Percentiles rank a stretch among this genome's conserved stretches.
These are phyloP conservation scores for Benitochromis conjunctus DNA, from an alignment of 2,113 vertebrate species.

Conservation along the genomic window DNA sequence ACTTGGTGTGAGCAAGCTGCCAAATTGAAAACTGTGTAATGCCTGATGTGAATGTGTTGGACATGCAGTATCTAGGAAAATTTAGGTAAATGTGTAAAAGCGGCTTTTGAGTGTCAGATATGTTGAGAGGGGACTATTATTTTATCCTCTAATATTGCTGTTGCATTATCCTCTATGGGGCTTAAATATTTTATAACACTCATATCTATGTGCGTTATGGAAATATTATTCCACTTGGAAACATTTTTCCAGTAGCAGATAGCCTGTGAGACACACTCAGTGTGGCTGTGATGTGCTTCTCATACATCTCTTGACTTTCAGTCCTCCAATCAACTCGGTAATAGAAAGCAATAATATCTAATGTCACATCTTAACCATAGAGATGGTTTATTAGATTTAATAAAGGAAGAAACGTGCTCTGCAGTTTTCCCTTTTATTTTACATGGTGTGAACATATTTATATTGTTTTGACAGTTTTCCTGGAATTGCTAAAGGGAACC, in stretches of 20 bases:
- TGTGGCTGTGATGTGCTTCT: background rate
- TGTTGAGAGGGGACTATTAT: background rate
- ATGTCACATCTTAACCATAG: background rate
- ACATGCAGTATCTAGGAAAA: background rate
- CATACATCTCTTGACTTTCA: background rate
- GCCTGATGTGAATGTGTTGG: background rate
- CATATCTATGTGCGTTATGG: background rate
- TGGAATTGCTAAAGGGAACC: background rate
- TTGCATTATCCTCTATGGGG: background rate
- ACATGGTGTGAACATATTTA: background rate
- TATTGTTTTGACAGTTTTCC: background rate
- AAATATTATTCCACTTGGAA: background rate
- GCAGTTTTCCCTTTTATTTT: background rate
- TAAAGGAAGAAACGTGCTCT: background rate
- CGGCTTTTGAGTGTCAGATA: background rate
- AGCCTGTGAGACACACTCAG: background rate
- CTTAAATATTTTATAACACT: background rate
- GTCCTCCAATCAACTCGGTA: background rate
- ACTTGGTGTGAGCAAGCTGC: accelerated
- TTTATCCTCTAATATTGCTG: background rate
- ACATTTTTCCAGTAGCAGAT: background rate
- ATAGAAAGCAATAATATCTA: background rate
- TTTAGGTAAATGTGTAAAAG: background rate
- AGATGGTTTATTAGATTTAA: background rate
- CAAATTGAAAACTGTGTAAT: background rate